Conservation (phyloP, 2,113 vertebrate genomes). For the Pristiophorus japonicus region DNA sequence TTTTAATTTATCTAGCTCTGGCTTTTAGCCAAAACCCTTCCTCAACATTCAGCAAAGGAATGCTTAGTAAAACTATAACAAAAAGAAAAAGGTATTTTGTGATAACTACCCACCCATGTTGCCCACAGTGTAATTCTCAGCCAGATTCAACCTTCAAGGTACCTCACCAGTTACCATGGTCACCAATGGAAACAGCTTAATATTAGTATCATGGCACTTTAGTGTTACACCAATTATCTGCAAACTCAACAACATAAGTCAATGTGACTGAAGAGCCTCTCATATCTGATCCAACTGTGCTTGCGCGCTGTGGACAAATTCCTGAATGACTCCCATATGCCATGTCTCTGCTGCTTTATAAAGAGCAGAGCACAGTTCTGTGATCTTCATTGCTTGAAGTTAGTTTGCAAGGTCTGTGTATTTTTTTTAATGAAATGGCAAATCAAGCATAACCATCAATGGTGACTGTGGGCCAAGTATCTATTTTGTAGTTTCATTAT, state of each 20-base stretch:
- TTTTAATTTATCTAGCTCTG: background rate
- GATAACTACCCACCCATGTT: background rate
- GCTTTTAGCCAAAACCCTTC: background rate
- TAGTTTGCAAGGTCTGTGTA: background rate
- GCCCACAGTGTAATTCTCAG: background rate
- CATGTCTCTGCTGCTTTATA: background rate
- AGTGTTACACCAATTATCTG: background rate
- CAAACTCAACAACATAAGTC: background rate
- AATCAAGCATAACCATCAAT: background rate
- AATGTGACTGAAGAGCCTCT: background rate
- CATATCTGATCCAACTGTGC: background rate
- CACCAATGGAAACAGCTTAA: background rate
- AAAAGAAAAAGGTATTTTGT: background rate
- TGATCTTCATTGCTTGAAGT: slow-evolving; percentile 18
- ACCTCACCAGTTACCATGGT: background rate
- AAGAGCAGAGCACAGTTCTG: background rate
- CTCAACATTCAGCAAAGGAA: background rate
- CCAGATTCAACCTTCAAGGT: background rate
- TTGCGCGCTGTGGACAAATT: background rate
- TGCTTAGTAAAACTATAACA: background rate
- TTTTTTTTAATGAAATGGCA: background rate
- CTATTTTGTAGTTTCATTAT: background rate
- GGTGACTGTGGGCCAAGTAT: background rate
- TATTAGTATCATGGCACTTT: background rate
- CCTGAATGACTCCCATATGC: background rate